phyloP scores from a whole-genome alignment of 2,888 invertebrate genomes.

The Polyommatus icarus region DNA sequence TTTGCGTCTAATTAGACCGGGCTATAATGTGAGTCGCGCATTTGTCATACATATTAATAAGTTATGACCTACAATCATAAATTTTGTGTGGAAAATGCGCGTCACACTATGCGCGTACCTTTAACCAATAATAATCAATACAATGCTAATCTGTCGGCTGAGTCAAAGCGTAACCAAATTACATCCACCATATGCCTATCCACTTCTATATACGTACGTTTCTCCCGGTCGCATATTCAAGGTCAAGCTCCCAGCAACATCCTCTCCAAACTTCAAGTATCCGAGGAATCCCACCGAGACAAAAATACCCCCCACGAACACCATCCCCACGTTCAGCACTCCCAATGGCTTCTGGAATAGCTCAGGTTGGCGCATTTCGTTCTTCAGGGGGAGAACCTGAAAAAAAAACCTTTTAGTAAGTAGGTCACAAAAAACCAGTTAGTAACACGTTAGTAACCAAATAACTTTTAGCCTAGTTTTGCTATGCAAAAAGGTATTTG shows the following conservation, averaged over 20 bases:
- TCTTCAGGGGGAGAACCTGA: conserved; percentile 95
- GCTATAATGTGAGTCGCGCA: no score
- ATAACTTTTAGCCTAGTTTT: no score
- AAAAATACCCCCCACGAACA: conserved; percentile 88
- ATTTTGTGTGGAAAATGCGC: no score
- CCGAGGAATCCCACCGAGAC: conserved; percentile 91
- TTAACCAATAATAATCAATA: no score
- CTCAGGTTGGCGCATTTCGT: conserved; percentile 91
- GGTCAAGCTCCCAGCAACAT: conserved; percentile 91
- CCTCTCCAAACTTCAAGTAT: conserved; percentile 92
- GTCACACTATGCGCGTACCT: no score
- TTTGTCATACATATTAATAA: no score
- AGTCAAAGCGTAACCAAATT: no score
- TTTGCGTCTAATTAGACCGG: no score
- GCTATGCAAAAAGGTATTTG: no score
- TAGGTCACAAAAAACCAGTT: neutral
- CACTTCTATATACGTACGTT: conserved; percentile 69
- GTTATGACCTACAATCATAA: no score
- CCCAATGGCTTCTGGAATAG: conserved; percentile 90
- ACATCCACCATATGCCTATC: no score
- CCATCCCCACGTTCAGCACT: conserved; percentile 94
- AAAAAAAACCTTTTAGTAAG: neutral
- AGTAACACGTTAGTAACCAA: neutral
- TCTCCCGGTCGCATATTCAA: conserved; percentile 86
- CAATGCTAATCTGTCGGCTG: no score